These are phyloP conservation scores for Alexandromys fortis DNA, from an alignment of 2,113 vertebrate species.

Conservation along the genomic window DNA sequence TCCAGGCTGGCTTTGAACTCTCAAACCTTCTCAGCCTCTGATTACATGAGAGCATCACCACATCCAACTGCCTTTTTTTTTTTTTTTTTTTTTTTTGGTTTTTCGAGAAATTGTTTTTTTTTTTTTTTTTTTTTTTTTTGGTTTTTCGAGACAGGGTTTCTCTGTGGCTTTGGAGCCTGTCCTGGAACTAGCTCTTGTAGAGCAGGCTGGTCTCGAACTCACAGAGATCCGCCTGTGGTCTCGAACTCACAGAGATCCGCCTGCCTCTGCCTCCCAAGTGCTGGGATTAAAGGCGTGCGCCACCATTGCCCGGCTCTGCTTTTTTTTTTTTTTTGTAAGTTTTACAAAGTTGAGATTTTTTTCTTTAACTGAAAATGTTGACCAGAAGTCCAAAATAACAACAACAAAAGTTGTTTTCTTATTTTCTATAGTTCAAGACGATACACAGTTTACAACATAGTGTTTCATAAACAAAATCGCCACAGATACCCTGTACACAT, in stretches of 20 bases:
- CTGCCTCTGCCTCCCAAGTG: too few species aligned
- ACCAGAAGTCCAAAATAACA: background rate
- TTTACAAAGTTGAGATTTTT: background rate
- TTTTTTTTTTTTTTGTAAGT: background rate
- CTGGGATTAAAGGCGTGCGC: too few species aligned
- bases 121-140: too few species aligned
- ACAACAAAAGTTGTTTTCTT: background rate
- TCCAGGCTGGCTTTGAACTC: background rate
- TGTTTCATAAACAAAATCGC: constrained; percentile 6
- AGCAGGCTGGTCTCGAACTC: too few species aligned
- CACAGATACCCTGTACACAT: background rate
- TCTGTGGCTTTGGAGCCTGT: too few species aligned
- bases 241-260: too few species aligned
- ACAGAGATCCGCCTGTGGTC: too few species aligned
- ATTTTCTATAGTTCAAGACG: background rate
- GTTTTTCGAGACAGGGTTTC: too few species aligned
- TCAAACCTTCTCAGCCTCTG: background rate
- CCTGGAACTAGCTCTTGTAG: too few species aligned
- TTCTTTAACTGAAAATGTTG: background rate
- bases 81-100: too few species aligned
- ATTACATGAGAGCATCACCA: background rate
- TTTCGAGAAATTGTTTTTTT: too few species aligned
- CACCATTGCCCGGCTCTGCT: too few species aligned
- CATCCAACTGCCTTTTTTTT: background rate
- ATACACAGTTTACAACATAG: background rate